Evolutionary conservation across 92 coral and sea anemone genomes (phyloP), one percentile per base, ranked within the genome.

Genomic region (Micromussa lordhowensis): DNA sequence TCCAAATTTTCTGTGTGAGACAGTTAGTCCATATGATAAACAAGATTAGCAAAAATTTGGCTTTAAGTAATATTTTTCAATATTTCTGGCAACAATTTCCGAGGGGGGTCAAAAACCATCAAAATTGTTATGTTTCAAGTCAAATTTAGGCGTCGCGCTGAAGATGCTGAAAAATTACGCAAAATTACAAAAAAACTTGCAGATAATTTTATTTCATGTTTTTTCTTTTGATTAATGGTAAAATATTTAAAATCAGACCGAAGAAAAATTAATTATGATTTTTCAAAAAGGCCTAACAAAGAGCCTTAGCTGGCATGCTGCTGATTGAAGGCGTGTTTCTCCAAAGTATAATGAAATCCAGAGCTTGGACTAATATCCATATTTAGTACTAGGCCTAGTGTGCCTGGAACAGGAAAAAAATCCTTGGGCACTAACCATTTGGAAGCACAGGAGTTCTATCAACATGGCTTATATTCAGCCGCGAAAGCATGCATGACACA

Each of bases 301-400:
- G 63, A 78, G 84, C 77, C 83, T 59, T 1, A 40, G 83, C 77
- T 24, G 44, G 31, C 75, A 57, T 86, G 89, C 84, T 78, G 83
- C 49, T 76, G 83, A 59, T 86, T 86, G 63, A 78, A 77, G 76
- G 26, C 5, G 83, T 86, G 58, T 86, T 86, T 86, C 89, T 86
- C n/a, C 89, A 86, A 86, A 86, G 84, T 86, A 86, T 86, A 86
- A 77, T 84, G 84, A 61, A 28, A 86, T 86, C 84, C 32, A 77
- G 84, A 86, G 77, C 83, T 84, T 76, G 40, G 84, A 78, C 84
- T 44, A 61, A n/a, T 86, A 77, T 78, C 84, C 68, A 61, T 61
- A 22, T 10, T 61, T 17, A 61, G 68, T n/a, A n/a, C n/a, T 61
- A 59, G 68, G 68, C 11, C 18, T 59, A 13, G 68, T 59, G 68